A percentile compares a stretch with the other conserved stretches of the same genome.
phyloP scores from a whole-genome alignment of 2,797 vertebrate genomes.

The Rhyacichthys aspro region DNA sequence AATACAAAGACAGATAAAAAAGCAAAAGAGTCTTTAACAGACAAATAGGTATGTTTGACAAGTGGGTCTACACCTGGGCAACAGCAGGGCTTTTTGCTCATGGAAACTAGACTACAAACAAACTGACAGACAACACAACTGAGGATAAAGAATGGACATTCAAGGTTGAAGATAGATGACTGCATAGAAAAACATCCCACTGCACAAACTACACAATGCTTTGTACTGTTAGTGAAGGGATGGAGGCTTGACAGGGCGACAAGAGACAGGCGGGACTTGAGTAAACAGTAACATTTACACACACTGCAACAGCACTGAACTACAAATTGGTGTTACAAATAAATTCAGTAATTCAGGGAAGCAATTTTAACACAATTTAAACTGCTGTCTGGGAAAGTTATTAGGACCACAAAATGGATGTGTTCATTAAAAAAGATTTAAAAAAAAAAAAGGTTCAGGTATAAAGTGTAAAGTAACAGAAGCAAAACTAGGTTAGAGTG shows the following conservation, averaged over 20 bases:
- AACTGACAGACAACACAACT: conserved; percentile 42
- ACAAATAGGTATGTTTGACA: conserved; percentile 35
- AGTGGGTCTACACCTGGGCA: conserved; percentile 33
- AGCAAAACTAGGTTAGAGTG: too few relatives aligned
- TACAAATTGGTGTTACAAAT: too few relatives aligned
- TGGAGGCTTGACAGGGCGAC: neutral
- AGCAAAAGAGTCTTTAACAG: conserved; percentile 2
- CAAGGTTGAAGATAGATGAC: conserved; percentile 29
- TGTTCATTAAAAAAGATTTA: too few relatives aligned
- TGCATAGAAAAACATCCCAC: conserved; percentile 12
- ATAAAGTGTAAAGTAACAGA: too few relatives aligned
- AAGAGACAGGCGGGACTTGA: conserved; percentile 4
- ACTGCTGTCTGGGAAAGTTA: too few relatives aligned
- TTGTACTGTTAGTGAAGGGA: neutral
- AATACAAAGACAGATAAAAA: neutral
- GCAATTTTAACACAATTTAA: too few relatives aligned
- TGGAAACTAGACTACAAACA: conserved; percentile 46
- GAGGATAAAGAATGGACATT: conserved; percentile 37
- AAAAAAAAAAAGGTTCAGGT: too few relatives aligned
- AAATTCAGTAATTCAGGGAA: too few relatives aligned
- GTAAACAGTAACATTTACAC: too few relatives aligned
- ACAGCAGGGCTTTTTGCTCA: neutral
- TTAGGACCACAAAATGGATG: too few relatives aligned
- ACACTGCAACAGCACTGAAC: too few relatives aligned
- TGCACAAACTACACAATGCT: neutral